Conservation (phyloP, 30 jellyfish, hydroid and myxozoan species). For the Hydractinia symbiolongicarpus region DNA sequence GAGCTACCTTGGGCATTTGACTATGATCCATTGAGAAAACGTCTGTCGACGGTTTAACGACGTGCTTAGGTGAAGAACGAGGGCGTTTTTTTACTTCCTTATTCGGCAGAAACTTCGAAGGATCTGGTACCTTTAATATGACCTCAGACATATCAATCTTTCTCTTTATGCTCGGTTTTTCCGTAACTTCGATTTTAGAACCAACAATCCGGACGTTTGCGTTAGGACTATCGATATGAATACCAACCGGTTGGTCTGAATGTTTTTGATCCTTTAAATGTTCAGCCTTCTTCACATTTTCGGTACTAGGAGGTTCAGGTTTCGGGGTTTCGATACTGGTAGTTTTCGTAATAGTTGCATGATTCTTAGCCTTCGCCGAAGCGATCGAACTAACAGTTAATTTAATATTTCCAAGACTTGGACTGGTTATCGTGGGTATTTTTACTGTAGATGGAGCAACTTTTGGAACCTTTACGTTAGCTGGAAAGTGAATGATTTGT, state of each 20-base stretch:
- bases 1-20: neutral
- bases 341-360: neutral
- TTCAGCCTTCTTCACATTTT: neutral
- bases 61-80: neutral
- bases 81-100: slow-evolving; percentile 6
- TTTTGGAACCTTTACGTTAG: slow-evolving; percentile 27
- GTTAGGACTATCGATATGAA: slow-evolving; percentile 38
- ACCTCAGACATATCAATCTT: slow-evolving; percentile 33
- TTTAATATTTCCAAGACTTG: neutral
- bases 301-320: neutral
- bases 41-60: neutral
- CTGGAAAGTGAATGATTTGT: slow-evolving; percentile 38
- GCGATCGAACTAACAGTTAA: neutral
- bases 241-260: slow-evolving; percentile 37
- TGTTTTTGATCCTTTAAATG: neutral
- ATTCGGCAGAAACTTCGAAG: slow-evolving; percentile 12
- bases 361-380: neutral
- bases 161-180: slow-evolving; percentile 31
- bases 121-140: slow-evolving; percentile 39
- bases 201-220: slow-evolving; percentile 37
- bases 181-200: slow-evolving; percentile 41
- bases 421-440: slow-evolving; percentile 2
- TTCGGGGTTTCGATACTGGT: neutral
- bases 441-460: slow-evolving; percentile 21
- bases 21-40: neutral